A percentile compares a stretch with the other conserved stretches of the same genome.
These are phyloP conservation scores for Brachymystax lenok DNA, from an alignment of 2,797 vertebrate species.

Conservation along the genomic window DNA sequence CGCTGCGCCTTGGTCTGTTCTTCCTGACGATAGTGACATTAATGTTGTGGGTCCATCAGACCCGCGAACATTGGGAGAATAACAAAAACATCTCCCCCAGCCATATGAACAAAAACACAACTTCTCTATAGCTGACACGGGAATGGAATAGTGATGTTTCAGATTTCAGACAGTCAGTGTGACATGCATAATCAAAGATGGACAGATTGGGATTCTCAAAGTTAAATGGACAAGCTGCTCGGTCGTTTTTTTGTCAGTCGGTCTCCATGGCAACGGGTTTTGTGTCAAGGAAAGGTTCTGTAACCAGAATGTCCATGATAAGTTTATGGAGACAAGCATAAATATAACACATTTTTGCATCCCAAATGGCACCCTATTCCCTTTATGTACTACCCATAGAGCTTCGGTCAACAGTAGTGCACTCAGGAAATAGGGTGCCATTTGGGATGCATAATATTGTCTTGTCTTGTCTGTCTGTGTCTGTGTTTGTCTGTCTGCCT, in stretches of 20 bases:
- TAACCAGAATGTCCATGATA: slow-evolving; percentile 39
- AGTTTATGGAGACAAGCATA: slow-evolving; percentile 31
- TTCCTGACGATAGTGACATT: too few relatives aligned
- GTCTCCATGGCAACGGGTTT: slow-evolving; percentile 41
- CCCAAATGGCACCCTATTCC: neutral
- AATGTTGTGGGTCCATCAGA: too few relatives aligned
- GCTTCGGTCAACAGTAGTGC: too few relatives aligned
- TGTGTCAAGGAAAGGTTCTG: slow-evolving; percentile 36
- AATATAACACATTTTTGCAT: slow-evolving; percentile 21
- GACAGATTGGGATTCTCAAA: slow-evolving; percentile 20
- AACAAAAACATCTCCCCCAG: neutral
- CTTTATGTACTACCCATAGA: neutral
- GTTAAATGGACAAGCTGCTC: slow-evolving; percentile 26
- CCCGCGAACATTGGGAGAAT: too few relatives aligned
- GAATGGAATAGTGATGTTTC: neutral
- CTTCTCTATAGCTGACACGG: neutral
- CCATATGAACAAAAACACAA: neutral
- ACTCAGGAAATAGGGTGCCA: too few relatives aligned
- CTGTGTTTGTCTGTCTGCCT: slow-evolving; percentile 6
- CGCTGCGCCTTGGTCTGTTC: too few relatives aligned
- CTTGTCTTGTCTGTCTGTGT: neutral
- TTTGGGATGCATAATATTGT: neutral
- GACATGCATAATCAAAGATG: neutral
- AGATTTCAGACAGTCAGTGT: neutral
- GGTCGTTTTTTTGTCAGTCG: slow-evolving; percentile 9